Evolutionary conservation across 1,140 invertebrate species (phyloP), one percentile per base, ranked within the genome.

Genomic region (Ylistrum balloti): DNA sequence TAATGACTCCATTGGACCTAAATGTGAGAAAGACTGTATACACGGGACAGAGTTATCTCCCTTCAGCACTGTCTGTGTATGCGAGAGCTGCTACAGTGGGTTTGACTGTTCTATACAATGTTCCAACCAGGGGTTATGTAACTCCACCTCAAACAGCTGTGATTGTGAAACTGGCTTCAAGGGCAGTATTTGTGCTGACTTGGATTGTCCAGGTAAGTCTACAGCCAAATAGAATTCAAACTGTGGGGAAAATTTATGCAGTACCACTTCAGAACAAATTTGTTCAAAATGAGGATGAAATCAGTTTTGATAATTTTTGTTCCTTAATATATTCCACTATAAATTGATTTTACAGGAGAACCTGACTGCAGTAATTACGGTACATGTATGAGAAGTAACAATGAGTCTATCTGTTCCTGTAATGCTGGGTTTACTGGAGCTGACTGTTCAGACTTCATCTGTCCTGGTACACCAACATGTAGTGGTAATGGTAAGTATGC

Each of bases 101-200:
- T 89, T 92, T 86, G 92, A 91, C 9, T 95, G 94, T 92, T 22
- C 92, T 1, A 92, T 92, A 0, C 91, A 94, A 87, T 95, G 94
- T 89, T 94, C 92, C 15, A 90, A 90, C 48, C 91, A 91, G 33
- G 94, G 94, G 28, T 86, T 88, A 5, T 95, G 94, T 90, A 20
- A 86, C 17, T 87, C 94, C 88, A 94, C 93, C 32, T 93, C 94
- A 34, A 38, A 90, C 85, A 92, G 92, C 22, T 96, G 96, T 90
- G 11, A 91, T 9, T 96, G 96, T 92, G 95, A 96, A 74, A 87
- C 89, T 11, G 94, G 94, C 10, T 96, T 94, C 94, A 94, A 94
- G 85, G 96, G 96, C 45, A 93, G 95, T 45, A 90, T 93, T 38
- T 96, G 96, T 92, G 93, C 95, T 38, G 88, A 91, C 22, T 86